These are phyloP conservation scores for Megamerina dolium DNA, from an alignment of 2,888 invertebrate species.

Conservation along the genomic window DNA sequence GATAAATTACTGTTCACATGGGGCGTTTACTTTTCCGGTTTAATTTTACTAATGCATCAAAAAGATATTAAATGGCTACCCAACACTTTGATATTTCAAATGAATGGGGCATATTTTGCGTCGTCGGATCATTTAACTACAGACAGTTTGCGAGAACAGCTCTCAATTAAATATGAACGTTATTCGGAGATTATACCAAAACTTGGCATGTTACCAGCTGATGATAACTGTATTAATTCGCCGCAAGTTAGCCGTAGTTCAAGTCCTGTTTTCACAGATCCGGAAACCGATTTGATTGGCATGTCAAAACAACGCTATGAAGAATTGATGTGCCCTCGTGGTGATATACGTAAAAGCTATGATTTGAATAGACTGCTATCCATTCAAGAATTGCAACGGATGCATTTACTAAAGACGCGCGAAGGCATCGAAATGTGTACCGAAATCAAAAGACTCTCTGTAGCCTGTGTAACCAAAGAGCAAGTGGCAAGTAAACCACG, in stretches of 20 bases:
- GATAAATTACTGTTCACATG: constrained; percentile 69
- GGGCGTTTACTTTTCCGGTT: constrained; percentile 79
- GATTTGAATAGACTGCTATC: constrained; percentile 64
- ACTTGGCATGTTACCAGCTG: constrained; percentile 13
- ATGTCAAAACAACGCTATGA: constrained; percentile 43
- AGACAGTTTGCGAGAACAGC: constrained; percentile 32
- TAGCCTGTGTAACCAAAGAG: constrained; percentile 37
- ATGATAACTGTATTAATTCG: constrained; percentile 33
- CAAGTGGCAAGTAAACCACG: constrained; percentile 30
- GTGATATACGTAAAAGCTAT: constrained; percentile 68
- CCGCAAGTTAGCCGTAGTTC: constrained; percentile 38
- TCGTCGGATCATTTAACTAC: constrained; percentile 50
- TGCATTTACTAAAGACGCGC: constrained; percentile 62
- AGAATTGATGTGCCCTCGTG: constrained; percentile 50
- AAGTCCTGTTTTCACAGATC: constrained; percentile 30
- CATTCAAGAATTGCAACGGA: constrained; percentile 64
- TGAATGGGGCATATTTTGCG: constrained; percentile 83
- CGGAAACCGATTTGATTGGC: constrained; percentile 21
- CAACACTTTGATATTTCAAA: constrained; percentile 70
- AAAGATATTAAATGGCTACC: constrained; percentile 30
- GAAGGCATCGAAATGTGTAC: constrained; percentile 54
- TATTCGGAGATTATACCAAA: constrained; percentile 26
- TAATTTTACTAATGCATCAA: constrained; percentile 54
- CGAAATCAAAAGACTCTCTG: constrained; percentile 53
- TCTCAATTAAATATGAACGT: constrained; percentile 32